Conservation (phyloP, 2,113 vertebrate genomes). For the Archocentrus centrarchus region DNA sequence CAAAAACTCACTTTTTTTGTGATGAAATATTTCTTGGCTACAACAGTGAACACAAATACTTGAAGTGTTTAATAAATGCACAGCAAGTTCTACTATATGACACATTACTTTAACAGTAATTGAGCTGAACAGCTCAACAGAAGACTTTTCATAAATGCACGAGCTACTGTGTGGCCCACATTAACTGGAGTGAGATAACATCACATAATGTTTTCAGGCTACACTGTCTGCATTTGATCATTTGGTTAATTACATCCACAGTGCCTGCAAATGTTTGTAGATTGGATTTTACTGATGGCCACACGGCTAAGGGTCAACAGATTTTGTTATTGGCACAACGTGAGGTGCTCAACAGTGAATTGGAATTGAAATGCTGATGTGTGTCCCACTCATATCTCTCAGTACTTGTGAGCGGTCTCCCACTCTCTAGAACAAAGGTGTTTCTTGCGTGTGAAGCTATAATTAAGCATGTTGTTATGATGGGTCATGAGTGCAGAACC, state of each 20-base stretch:
- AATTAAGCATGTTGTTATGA: slow-evolving; percentile 30
- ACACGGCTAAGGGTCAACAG: slow-evolving; percentile 13
- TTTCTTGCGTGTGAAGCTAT: slow-evolving; percentile 20
- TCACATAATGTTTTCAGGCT: not conserved
- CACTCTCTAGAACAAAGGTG: slow-evolving; percentile 36
- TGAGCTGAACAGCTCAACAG: not conserved
- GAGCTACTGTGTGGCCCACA: not conserved
- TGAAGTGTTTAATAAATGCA: not conserved
- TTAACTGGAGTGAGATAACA: not conserved
- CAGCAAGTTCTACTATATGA: not conserved
- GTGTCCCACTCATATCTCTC: not conserved
- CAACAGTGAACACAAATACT: not conserved
- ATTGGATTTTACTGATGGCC: not conserved
- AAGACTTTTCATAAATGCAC: not conserved
- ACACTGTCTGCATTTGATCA: slow-evolving; percentile 10
- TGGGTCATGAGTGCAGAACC: not conserved
- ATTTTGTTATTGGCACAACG: not conserved
- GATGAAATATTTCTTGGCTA: not conserved
- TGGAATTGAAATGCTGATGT: not conserved
- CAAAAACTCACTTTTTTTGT: not conserved
- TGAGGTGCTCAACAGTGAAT: not conserved
- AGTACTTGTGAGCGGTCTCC: not conserved
- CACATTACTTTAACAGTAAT: not conserved
- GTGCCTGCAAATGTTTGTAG: not conserved
- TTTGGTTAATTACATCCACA: not conserved